Percentiles rank a stretch among this genome's conserved stretches.
Conservation (phyloP, 1,140 invertebrate species). For the Ips nitidus region DNA sequence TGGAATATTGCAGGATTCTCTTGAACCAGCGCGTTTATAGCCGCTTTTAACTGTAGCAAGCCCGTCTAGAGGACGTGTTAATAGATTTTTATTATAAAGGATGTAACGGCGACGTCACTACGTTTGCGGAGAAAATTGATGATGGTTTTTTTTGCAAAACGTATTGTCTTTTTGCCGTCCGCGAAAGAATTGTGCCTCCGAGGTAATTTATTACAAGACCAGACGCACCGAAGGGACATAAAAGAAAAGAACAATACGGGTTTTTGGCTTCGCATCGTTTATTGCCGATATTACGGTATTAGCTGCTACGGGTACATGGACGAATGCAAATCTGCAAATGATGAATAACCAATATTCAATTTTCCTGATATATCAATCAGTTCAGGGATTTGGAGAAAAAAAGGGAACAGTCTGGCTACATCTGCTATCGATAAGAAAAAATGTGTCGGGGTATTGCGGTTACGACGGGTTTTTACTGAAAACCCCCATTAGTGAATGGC, state of each 20-base stretch:
- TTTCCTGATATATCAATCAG: slow-evolving; percentile 14
- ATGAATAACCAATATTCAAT: slow-evolving; percentile 17
- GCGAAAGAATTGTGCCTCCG: slow-evolving; percentile 18
- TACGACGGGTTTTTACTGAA: slow-evolving; percentile 3
- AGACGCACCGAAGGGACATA: background rate
- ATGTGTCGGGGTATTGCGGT: slow-evolving; percentile 3
- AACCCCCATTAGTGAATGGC: background rate
- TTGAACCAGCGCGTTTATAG: slow-evolving; percentile 14
- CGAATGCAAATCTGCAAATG: slow-evolving; percentile 9
- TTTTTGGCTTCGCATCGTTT: background rate
- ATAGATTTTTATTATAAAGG: slow-evolving; percentile 32
- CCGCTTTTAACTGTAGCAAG: slow-evolving; percentile 18
- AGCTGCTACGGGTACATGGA: background rate
- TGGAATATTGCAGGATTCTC: slow-evolving; percentile 11
- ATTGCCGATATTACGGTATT: background rate
- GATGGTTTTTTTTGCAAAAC: slow-evolving; percentile 9
- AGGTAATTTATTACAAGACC: slow-evolving; percentile 18
- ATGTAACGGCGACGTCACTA: slow-evolving; percentile 17
- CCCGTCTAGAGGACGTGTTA: slow-evolving; percentile 24
- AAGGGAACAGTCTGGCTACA: background rate
- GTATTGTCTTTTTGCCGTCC: slow-evolving; percentile 20
- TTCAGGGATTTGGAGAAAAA: slow-evolving; percentile 5
- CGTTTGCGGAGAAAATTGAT: slow-evolving; percentile 23
- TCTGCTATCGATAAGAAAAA: slow-evolving; percentile 10
- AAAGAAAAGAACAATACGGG: background rate